These are phyloP conservation scores for Ditylenchus weischeri DNA, from an alignment of 2,888 invertebrate species.

Conservation along the genomic window DNA sequence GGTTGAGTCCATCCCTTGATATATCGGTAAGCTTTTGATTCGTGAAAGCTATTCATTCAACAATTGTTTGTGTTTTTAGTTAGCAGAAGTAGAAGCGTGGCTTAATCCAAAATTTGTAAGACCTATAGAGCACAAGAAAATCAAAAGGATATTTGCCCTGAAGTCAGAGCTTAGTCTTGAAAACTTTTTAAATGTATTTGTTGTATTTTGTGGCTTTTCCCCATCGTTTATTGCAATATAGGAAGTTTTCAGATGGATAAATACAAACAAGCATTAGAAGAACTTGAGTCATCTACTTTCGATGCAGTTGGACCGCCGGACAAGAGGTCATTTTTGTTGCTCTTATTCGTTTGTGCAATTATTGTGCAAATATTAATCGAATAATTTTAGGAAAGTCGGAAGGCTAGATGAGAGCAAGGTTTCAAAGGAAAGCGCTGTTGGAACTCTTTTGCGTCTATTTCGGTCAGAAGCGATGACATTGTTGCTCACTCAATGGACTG, in stretches of 20 bases:
- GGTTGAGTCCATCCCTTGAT: constrained; percentile 27
- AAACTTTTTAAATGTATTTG: constrained; percentile 37
- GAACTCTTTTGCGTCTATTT: constrained; percentile 29
- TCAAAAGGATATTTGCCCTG: constrained; percentile 40
- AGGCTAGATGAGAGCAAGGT: constrained; percentile 26
- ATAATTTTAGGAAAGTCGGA: constrained; percentile 21
- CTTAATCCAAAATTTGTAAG: constrained; percentile 29
- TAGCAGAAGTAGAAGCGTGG: constrained; percentile 35
- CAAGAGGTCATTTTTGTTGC: constrained; percentile 24
- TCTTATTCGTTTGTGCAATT: constrained; percentile 1
- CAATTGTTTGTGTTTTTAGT: constrained; percentile 25
- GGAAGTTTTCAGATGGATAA: constrained; percentile 22
- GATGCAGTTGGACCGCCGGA: constrained; percentile 39
- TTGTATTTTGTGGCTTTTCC: background rate
- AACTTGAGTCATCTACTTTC: constrained; percentile 34
- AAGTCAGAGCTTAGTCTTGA: constrained; percentile 40
- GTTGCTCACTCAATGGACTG: constrained; percentile 41
- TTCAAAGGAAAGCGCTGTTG: constrained; percentile 17
- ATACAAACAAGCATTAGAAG: constrained; percentile 30
- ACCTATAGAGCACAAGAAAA: constrained; percentile 29
- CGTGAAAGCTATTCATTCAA: background rate
- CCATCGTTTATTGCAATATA: too few species aligned
- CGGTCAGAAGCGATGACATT: constrained; percentile 38
- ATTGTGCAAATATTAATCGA: background rate
- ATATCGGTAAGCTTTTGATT: constrained; percentile 23